Percentiles rank a stretch among this genome's conserved stretches.
These are phyloP conservation scores for Egretta garzetta DNA, from an alignment of 2,113 vertebrate genomes.

Conservation along the genomic window DNA sequence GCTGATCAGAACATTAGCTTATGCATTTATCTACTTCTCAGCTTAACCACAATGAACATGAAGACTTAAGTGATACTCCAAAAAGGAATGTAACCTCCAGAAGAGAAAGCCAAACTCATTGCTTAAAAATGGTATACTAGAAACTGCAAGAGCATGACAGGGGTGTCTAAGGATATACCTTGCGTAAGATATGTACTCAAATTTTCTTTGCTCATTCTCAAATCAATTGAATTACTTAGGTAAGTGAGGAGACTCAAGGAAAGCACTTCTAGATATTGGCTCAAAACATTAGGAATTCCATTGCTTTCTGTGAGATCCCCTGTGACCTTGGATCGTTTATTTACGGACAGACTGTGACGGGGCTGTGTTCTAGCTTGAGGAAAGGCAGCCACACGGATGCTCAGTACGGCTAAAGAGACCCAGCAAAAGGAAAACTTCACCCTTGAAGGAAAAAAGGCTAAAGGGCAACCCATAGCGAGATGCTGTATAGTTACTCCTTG, in stretches of 20 bases:
- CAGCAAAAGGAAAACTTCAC: neutral
- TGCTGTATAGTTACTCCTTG: accelerated
- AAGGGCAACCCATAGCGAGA: neutral
- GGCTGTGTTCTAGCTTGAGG: neutral
- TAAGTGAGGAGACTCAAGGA: neutral
- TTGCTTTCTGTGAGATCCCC: neutral
- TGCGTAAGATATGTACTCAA: neutral
- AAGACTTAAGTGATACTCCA: neutral
- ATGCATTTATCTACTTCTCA: neutral
- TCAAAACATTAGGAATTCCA: neutral
- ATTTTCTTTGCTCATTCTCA: neutral
- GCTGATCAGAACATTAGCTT: neutral
- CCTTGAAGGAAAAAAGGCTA: neutral
- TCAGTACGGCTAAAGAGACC: neutral
- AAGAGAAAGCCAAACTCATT: neutral
- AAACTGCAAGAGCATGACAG: neutral
- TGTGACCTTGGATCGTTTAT: neutral
- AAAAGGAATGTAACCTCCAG: neutral
- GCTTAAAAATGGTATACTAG: neutral
- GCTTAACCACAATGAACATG: neutral
- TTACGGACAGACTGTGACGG: accelerated
- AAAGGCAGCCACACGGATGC: neutral
- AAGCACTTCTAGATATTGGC: neutral
- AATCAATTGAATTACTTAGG: neutral
- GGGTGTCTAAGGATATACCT: neutral